Evolutionary conservation across 2,113 vertebrate species (phyloP).

Genomic region (Toxostoma redivivum): DNA sequence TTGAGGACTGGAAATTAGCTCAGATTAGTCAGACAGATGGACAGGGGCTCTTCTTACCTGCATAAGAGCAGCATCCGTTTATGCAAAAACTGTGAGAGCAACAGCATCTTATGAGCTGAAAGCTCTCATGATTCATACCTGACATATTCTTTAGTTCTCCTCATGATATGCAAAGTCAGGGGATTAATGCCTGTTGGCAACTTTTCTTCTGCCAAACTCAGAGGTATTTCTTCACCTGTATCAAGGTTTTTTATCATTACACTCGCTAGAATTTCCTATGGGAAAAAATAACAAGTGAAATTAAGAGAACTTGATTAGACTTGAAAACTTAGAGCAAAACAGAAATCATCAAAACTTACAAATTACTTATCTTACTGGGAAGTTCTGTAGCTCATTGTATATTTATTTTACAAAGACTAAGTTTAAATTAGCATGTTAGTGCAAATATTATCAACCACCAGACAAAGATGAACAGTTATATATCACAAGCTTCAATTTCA

Average conservation of each 20-base stretch:
- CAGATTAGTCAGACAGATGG: not conserved
- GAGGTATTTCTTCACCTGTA: constrained; percentile 97
- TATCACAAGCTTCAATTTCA: not conserved
- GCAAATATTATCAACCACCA: not conserved
- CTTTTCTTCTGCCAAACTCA: constrained; percentile 97
- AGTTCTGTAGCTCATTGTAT: not conserved
- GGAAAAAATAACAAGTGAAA: not conserved
- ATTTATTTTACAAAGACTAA: not conserved
- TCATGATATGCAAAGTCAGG: constrained; percentile 97
- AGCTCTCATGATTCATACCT: constrained; percentile 76
- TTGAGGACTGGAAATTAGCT: not conserved
- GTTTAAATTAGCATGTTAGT: not conserved
- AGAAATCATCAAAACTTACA: not conserved
- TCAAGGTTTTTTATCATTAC: constrained; percentile 99
- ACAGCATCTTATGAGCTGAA: not conserved
- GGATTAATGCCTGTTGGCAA: constrained; percentile 98
- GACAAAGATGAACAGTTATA: not conserved
- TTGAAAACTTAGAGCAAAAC: not conserved
- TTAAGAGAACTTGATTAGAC: not conserved
- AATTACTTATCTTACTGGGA: not conserved
- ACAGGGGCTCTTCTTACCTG: not conserved
- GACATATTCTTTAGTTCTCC: constrained; percentile 97
- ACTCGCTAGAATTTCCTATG: constrained; percentile 96
- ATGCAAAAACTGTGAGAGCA: not conserved
- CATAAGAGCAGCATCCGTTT: not conserved